These are phyloP conservation scores for Dasyornis broadbenti DNA, from an alignment of 2,113 vertebrate genomes.

Conservation along the genomic window DNA sequence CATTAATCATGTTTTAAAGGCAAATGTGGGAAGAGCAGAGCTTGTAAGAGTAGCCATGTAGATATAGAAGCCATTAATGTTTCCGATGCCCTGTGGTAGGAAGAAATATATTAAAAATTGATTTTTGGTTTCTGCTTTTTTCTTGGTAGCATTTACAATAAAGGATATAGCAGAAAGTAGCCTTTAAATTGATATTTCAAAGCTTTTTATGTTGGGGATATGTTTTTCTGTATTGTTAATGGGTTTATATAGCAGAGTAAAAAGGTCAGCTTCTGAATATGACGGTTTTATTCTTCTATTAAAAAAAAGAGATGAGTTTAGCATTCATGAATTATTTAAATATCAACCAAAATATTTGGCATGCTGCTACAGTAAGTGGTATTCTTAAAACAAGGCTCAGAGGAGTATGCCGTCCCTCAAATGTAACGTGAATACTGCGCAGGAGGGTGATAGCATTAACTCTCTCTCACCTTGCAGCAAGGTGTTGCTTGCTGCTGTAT, in stretches of 20 bases:
- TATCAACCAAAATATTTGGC: slow-evolving; percentile 53
- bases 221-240: slow-evolving; percentile 74
- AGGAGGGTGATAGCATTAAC: background rate
- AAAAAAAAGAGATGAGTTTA: slow-evolving; percentile 38
- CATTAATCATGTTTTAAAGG: slow-evolving; percentile 20
- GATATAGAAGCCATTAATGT: slow-evolving; percentile 70
- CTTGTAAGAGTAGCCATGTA: slow-evolving; percentile 61
- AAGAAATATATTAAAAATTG: slow-evolving; percentile 83
- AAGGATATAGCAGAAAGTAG: slow-evolving; percentile 68
- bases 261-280: slow-evolving; percentile 72
- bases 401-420: background rate
- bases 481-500: background rate
- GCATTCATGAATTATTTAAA: slow-evolving; percentile 65
- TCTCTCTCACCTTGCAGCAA: background rate
- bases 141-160: slow-evolving; percentile 78
- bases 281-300: slow-evolving; percentile 66
- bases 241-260: slow-evolving; percentile 63
- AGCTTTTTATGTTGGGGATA: slow-evolving; percentile 67
- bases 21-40: slow-evolving; percentile 34
- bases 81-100: slow-evolving; percentile 74
- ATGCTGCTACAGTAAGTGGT: background rate
- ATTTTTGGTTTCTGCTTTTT: slow-evolving; percentile 76
- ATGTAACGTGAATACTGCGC: background rate
- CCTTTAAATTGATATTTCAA: slow-evolving; percentile 74
- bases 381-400: slow-evolving; percentile 28